These are phyloP conservation scores for Zaprionus kolodkinae DNA, from an alignment of 1,140 invertebrate genomes.

Conservation along the genomic window DNA sequence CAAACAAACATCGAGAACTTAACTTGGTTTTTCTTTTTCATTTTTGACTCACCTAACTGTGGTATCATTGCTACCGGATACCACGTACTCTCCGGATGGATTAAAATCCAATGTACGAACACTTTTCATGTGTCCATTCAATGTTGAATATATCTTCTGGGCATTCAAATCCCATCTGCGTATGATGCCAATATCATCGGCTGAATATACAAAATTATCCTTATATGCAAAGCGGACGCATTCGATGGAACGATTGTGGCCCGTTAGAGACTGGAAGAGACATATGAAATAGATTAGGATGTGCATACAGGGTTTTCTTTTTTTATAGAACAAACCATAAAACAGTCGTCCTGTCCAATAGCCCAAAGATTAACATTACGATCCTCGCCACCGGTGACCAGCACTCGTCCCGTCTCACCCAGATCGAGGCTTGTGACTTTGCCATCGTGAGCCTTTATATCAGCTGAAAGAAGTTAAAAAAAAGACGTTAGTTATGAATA, in stretches of 20 bases:
- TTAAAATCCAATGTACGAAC: slow-evolving; percentile 98
- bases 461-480: slow-evolving; percentile 86
- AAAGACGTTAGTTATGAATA: too few species aligned
- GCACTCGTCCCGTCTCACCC: slow-evolving; percentile 95
- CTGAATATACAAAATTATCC: slow-evolving; percentile 97
- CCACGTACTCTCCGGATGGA: slow-evolving; percentile 97
- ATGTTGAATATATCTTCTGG: slow-evolving; percentile 94
- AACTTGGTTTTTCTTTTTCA: neutral
- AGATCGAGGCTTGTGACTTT: slow-evolving; percentile 94
- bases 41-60: slow-evolving; percentile 88
- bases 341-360: slow-evolving; percentile 96
- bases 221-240: slow-evolving; percentile 97
- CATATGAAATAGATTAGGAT: slow-evolving; percentile 15
- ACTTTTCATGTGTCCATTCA: slow-evolving; percentile 96
- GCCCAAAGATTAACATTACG: slow-evolving; percentile 99
- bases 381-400: slow-evolving; percentile 98
- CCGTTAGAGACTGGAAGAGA: slow-evolving; percentile 87
- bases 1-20: neutral
- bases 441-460: slow-evolving; percentile 93
- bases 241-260: slow-evolving; percentile 96
- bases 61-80: slow-evolving; percentile 96
- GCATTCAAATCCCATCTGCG: slow-evolving; percentile 99
- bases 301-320: neutral
- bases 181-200: slow-evolving; percentile 95
- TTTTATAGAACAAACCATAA: slow-evolving; percentile 90